Evolutionary conservation across 2,113 vertebrate species (phyloP), one percentile per base, ranked within the genome.

Genomic region (Odontophorus gujanensis): DNA sequence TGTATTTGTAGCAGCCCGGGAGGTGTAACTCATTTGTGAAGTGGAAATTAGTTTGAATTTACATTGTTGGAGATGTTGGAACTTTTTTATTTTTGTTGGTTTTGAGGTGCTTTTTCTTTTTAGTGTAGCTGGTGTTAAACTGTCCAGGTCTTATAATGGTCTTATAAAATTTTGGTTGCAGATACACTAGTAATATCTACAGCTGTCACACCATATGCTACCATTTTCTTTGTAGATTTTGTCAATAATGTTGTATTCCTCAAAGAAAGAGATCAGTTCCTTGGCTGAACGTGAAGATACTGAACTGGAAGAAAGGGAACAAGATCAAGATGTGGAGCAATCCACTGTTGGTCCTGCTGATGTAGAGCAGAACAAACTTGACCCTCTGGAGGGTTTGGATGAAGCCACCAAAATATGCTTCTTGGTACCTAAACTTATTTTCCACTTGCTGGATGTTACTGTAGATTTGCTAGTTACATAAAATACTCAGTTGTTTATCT

Each of bases 381-480:
- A 99, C 96, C 99, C 99, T 3, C 97, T 99, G 17, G 99, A 99
- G 79, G 99, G 98, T 71, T 98, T 99, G 66, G 99, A 99, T 47
- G 99, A 99, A 96, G 99, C 99, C 95, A 99, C 99, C 59, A 99
- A 99, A 97, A 99, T 99, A 95, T 99, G 99, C 91, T 99, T 99
- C 97, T 98, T 99, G 99, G 99, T 99, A 97, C 79, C 93, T 82
- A 34, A 88, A 40, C 20, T 63, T 36, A 13, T 6, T 9, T 81
- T 91, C 74, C 16, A 3, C 18, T 83, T 9, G 19, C 81, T 62
- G 42, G 34, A 84, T 71, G 36, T 55, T 63, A 59, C 51, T 61
- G 13, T 53, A 32, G 9, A 62, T 91, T 93, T 91, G 16, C 16
- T 85, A 18, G 21, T 68, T 78, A n/a, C 25, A 24, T 68, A 75